Evolutionary conservation across 2,888 invertebrate species (phyloP), one percentile per base, ranked within the genome.

Genomic region (Tenthredo livida): DNA sequence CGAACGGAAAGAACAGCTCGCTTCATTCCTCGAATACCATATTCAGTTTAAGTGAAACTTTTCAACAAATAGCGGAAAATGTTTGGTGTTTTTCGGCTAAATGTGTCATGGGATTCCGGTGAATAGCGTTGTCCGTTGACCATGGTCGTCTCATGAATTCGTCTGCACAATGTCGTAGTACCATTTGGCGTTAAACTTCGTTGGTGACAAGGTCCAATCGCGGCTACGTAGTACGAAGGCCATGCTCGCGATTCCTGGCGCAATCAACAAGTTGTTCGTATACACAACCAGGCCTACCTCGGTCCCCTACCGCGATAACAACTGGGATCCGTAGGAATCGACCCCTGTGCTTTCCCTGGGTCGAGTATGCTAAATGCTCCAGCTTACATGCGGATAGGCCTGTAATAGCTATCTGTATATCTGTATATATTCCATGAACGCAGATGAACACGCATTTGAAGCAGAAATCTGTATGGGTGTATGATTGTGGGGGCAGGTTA

Each of bases 231-330:
- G 61, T 29, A 37, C 58, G n/a, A 58, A 21, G 40, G 78, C 78
- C 25, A 67, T 29, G 67, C 67, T 67, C 25, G 58, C 67, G 67
- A 83, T 83, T 61, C 67, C 83, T 83, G 17, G 67, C 54, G 12
- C 83, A 83, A 83, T 83, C 83, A 83, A 83, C 83, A 83, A 83
- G 83, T 83, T 67, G 83, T 83, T 83, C 82, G 83, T 83, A 43
- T 67, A 50, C 50, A 61, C 65, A 33, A 65, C 17, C 58, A 83
- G 47, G 83, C 83, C 67, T 83, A 83, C 83, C 25, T 37, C 67
- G 33, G 61, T 80, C 50, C 58, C 80, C 58, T 80, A 40, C 58
- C 58, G 80, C 80, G 80, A 80, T 80, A 80, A 54, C 73, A 58
- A 73, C 75, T 54, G 77, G 58, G 37, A 58, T 21, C 80, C 21